Base-by-base conservation (phyloP, 2,113 vertebrate genomes). In the Meriones unguiculatus region DNA sequence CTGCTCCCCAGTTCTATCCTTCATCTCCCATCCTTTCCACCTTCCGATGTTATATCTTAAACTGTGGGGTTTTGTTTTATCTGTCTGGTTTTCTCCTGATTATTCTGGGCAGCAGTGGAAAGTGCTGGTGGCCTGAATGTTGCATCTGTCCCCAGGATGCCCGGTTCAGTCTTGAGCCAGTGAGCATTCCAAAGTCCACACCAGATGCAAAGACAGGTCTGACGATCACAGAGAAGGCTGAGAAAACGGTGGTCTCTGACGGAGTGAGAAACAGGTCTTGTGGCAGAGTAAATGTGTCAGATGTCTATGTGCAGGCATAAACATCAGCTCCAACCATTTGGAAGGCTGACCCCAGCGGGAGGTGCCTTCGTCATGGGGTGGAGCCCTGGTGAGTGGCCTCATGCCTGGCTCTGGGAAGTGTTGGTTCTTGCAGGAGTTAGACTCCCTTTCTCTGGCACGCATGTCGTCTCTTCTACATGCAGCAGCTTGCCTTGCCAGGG, bases 381-480 rank as follows among this genome's bases (percentile, higher is more conserved):
- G n/a, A 13, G 0, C 5, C 59, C 18, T 15, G 15, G 4, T 3
- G 41, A 15, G 17, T 12, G 7, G 72, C 15, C 2, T 41, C 7
- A 11, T 25, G 3, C 62, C 20, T 6, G 25, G 57, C 35, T 67
- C 22, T 5, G 7, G 18, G 17, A 59, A 15, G 25, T 13, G 50
- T 20, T 46, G 14, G 64, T n/a, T 18, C 25, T 57, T 7, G 10
- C 17, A 54, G 41, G 24, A 22, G 9, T 6, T 7, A 1, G 54
- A 62, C 4, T 38, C 4, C 32, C 59, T 30, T 35, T 76, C n/a
- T 50, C 7, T 50, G 18, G 62, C 57, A 8, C 50, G 46, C 8
- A 11, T 7, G 24, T 1, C 25, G 62, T 59, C 13, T 69, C 54
- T 67, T 15, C 72, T n/a, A 41, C 28, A 13, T 24, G 9, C 0